phyloP scores from a whole-genome alignment of 2,888 invertebrate species.

The Philereme vetulata region DNA sequence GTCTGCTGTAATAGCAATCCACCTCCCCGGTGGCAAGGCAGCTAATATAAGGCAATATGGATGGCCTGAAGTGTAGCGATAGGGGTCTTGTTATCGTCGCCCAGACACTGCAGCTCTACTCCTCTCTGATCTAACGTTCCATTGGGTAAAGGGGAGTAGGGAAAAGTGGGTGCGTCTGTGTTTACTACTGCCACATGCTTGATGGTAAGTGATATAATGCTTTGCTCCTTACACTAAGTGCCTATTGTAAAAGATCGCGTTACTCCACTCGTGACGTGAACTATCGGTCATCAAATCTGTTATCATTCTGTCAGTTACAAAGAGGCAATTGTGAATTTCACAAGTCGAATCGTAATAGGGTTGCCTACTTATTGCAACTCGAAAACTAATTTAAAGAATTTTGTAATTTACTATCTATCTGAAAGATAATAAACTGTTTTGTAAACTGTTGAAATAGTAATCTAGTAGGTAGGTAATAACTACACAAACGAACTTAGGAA shows the following conservation, averaged over 20 bases:
- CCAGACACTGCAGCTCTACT: no score
- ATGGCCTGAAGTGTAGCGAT: no score
- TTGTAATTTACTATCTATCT: constrained; percentile 28
- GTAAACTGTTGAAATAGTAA: constrained; percentile 24
- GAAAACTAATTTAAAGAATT: constrained; percentile 34
- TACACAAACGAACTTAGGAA: constrained; percentile 8
- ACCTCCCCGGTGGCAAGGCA: no score
- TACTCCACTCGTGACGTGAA: constrained; percentile 11
- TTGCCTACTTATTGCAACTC: constrained; percentile 30
- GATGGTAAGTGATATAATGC: no score
- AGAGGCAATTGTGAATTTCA: constrained; percentile 18
- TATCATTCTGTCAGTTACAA: constrained; percentile 18
- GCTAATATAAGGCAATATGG: no score
- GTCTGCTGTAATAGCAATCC: no score
- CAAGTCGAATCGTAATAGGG: constrained; percentile 35
- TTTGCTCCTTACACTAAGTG: constrained; percentile 27
- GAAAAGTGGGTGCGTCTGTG: no score
- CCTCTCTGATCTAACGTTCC: no score
- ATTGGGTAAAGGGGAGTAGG: no score
- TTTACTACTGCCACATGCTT: no score
- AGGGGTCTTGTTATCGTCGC: no score
- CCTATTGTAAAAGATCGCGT: constrained; percentile 1
- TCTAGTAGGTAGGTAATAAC: constrained; percentile 1
- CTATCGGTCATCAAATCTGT: neutral
- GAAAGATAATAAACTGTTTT: constrained; percentile 33